Conservation (phyloP, 2,113 vertebrate species). For the Halcyon malimbica region DNA sequence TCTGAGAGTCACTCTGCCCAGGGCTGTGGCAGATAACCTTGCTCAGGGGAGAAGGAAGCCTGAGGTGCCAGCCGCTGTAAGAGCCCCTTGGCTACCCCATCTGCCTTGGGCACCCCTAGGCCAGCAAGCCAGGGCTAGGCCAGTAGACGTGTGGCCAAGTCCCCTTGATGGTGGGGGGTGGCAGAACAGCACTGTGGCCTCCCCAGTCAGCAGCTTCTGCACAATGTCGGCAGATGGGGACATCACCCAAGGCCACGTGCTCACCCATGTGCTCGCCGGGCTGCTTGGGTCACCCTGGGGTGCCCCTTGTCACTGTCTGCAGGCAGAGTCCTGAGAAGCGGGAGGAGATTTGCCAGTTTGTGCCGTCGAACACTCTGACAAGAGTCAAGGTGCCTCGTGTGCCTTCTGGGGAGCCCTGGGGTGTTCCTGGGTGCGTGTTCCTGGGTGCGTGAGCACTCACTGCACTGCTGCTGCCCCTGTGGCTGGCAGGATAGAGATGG, state of each 20-base stretch:
- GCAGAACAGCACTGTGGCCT: background rate
- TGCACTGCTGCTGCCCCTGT: background rate
- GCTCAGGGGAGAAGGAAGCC: background rate
- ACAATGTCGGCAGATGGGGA: background rate
- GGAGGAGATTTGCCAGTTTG: background rate
- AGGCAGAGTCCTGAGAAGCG: background rate
- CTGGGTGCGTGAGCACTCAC: background rate
- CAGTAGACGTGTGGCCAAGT: background rate
- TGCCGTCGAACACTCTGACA: background rate
- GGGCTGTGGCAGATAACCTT: background rate
- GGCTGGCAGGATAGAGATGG: background rate
- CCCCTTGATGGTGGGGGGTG: background rate
- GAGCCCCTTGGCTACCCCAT: background rate
- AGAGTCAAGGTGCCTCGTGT: constrained; percentile 38
- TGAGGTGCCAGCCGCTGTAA: background rate
- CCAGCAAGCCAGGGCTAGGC: background rate
- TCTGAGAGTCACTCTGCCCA: accelerated
- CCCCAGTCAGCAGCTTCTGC: background rate
- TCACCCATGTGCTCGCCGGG: background rate
- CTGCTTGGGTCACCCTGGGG: constrained; percentile 54
- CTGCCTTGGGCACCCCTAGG: background rate
- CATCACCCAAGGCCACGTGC: constrained; percentile 29
- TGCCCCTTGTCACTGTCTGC: background rate
- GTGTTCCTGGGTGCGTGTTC: accelerated
- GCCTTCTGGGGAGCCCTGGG: background rate